Evolutionary conservation across 1,140 invertebrate genomes (phyloP), one percentile per base, ranked within the genome.

Genomic region (Catajapyx aquilonaris): DNA sequence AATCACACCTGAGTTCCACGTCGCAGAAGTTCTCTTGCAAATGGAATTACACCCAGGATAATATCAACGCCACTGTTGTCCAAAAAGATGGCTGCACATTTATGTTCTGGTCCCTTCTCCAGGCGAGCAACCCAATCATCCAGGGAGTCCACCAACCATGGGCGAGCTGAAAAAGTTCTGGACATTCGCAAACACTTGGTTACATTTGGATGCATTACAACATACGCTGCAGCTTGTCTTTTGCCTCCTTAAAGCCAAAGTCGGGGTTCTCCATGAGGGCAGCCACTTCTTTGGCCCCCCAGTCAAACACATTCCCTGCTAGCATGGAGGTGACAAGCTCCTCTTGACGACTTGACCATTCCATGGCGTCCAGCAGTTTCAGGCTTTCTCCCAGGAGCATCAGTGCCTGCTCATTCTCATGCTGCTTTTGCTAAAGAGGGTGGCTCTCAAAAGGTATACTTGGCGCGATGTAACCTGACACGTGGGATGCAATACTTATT

Each of bases 11-110:
- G 78, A 13, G 85, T 87, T 41, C 81, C 79, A 47, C 76, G 62
- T 46, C 68, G 65, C 2, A 95, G 54, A 28, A 95, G 64, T 55
- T 88, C 83, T 47, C 86, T 60, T 0, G 74, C 74, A 56, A 96
- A 85, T 16, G 90, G 90, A 35, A 97, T 59, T 21, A 95, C 73
- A 15, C 91, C 90, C 16, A 96, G 62, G 31, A 95, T 68, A 47
- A 95, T 76, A 61, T 96, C 90, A 42, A 85, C 73, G 2, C 91
- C 91, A 55, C 86, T 90, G 52, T 97, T 96, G 52, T 97, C 91
- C 17, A 93, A 79, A 65, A 96, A 96, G 44, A 96, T 73, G 2
- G 79, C 76, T 38, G 81, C 84, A 63, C 83, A 87, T 50, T 76
- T 78, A 52, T 94, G 81, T 4, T 69, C 55, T 17, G 51, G 48